Evolutionary conservation across 2,113 vertebrate genomes (phyloP).

Genomic region (Micromys minutus): DNA sequence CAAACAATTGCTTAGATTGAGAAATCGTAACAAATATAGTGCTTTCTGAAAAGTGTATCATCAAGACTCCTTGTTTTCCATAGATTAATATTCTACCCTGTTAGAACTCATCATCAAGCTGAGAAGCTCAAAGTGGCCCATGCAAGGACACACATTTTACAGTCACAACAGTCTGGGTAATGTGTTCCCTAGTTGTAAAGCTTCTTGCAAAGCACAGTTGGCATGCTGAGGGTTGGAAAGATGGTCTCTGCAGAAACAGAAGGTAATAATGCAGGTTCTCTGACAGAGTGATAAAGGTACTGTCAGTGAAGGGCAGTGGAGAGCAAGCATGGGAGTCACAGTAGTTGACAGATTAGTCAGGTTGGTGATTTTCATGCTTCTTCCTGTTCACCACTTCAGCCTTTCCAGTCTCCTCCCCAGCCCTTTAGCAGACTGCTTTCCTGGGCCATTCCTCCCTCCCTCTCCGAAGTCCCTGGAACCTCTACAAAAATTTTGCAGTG

Average conservation of each 20-base stretch:
- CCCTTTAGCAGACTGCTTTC: neutral
- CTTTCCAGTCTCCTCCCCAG: too few species aligned
- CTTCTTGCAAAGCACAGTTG: rapidly evolving
- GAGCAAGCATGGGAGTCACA: neutral
- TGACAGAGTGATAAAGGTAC: neutral
- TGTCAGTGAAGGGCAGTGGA: neutral
- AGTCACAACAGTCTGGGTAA: neutral
- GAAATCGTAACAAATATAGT: constrained; percentile 61
- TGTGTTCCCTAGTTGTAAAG: neutral
- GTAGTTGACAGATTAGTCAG: neutral
- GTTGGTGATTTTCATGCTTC: neutral
- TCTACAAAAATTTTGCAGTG: neutral
- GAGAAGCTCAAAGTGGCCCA: constrained; percentile 38
- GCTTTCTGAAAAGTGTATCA: constrained; percentile 73
- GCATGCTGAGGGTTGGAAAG: neutral
- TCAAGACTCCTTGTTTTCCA: constrained; percentile 69
- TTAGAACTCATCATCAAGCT: constrained; percentile 68
- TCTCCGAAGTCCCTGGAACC: neutral
- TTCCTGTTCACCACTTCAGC: neutral
- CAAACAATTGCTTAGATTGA: constrained; percentile 57
- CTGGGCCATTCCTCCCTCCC: neutral
- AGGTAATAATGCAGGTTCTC: neutral
- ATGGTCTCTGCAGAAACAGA: neutral
- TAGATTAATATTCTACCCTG: constrained; percentile 76
- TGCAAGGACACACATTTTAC: neutral